Evolutionary conservation across 2,797 vertebrate species (phyloP).

Genomic region (Furcifer pardalis): DNA sequence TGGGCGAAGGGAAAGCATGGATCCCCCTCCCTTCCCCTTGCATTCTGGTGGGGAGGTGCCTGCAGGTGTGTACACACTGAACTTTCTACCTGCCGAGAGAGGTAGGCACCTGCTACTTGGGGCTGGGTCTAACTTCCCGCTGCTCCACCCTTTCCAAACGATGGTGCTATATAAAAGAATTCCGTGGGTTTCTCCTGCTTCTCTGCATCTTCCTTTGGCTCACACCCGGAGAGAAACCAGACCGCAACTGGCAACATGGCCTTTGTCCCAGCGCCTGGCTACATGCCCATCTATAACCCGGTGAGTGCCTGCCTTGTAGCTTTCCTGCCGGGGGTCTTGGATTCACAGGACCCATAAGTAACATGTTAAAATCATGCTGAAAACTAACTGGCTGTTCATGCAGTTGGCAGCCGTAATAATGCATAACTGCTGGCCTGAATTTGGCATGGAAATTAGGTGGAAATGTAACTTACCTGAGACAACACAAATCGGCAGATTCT

Average conservation of each 20-base stretch:
- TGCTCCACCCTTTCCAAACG: background rate
- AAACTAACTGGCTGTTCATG: too few species aligned
- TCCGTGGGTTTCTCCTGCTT: fast-evolving
- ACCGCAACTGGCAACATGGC: conserved; percentile 67
- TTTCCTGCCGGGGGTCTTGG: background rate
- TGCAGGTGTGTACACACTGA: background rate
- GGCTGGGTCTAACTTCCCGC: background rate
- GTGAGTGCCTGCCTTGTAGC: conserved; percentile 73
- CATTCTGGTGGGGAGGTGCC: too few species aligned
- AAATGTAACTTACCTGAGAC: too few species aligned
- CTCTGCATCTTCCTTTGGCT: background rate
- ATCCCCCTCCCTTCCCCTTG: too few species aligned
- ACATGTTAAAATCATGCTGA: too few species aligned
- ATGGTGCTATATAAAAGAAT: background rate
- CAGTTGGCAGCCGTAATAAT: too few species aligned
- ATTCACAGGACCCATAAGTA: too few species aligned
- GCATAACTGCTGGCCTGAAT: too few species aligned
- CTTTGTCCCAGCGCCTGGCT: conserved; percentile 82
- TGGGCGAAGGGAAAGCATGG: too few species aligned
- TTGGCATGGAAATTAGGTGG: too few species aligned
- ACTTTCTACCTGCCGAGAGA: background rate
- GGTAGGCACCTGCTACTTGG: background rate
- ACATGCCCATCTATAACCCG: conserved; percentile 82
- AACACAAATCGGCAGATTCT: too few species aligned
- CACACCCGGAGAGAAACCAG: too few species aligned